Evolutionary conservation across 2,113 vertebrate genomes (phyloP).

Genomic region (Saccopteryx leptura): DNA sequence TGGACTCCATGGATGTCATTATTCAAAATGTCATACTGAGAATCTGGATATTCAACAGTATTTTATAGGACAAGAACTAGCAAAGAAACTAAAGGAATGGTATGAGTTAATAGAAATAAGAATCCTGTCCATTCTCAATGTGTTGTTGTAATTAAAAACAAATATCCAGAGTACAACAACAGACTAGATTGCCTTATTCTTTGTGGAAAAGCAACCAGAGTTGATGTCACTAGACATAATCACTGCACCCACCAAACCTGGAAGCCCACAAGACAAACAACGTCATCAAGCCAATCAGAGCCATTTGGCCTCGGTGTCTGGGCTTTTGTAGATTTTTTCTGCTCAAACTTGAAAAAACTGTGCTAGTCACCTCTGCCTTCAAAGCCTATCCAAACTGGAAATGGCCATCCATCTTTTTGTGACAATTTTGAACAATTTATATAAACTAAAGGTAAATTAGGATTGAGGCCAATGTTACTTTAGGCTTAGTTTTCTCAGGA

Average conservation of each 20-base stretch:
- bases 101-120: constrained; percentile 68
- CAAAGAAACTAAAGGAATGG: constrained; percentile 47
- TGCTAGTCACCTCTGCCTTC: background rate
- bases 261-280: constrained; percentile 54
- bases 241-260: constrained; percentile 42
- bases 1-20: background rate
- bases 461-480: background rate
- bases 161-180: constrained; percentile 47
- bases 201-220: constrained; percentile 39
- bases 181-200: constrained; percentile 39
- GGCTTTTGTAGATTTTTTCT: constrained; percentile 47
- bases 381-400: background rate
- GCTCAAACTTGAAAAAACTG: constrained; percentile 39
- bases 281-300: constrained; percentile 24
- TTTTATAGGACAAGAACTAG: background rate
- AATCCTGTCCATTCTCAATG: constrained; percentile 42
- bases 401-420: constrained; percentile 33
- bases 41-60: constrained; percentile 34
- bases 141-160: constrained; percentile 70
- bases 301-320: constrained; percentile 13
- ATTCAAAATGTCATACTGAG: background rate
- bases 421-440: constrained; percentile 30
- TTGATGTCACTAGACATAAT: constrained; percentile 60
- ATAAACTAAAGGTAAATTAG: constrained; percentile 43
- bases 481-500: constrained; percentile 4